Evolutionary conservation across 2,797 vertebrate species (phyloP).

Genomic region (Graptemys geographica): DNA sequence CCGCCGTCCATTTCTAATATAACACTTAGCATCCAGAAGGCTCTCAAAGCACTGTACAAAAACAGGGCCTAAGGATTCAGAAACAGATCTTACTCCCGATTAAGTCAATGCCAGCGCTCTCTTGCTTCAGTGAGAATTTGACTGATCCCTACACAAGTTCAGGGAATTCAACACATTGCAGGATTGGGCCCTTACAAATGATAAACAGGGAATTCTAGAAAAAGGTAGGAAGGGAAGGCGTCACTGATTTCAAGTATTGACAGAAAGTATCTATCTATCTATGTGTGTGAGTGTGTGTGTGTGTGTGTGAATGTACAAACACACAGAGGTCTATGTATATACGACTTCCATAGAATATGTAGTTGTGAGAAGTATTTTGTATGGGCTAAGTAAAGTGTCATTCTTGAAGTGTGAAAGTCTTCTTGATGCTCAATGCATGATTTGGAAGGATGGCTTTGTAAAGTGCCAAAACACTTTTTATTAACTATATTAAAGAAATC

Average conservation of each 20-base stretch:
- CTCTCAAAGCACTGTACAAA: neutral
- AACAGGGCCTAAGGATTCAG: neutral
- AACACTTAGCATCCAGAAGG: neutral
- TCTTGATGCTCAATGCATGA: neutral
- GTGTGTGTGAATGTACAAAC: neutral
- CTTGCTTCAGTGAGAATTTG: neutral
- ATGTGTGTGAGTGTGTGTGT: no score
- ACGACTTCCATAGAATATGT: neutral
- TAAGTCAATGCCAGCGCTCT: neutral
- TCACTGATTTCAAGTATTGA: neutral
- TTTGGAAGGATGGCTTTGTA: neutral
- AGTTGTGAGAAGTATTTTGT: neutral
- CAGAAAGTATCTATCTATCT: neutral
- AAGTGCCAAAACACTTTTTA: accelerated
- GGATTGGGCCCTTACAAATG: neutral
- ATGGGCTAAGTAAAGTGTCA: neutral
- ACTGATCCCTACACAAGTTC: no score
- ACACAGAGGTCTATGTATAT: neutral
- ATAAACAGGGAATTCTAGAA: neutral
- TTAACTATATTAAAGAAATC: neutral
- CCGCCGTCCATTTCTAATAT: neutral
- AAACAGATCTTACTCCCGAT: neutral
- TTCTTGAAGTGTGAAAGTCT: neutral
- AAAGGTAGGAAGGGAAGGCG: neutral
- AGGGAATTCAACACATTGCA: neutral